phyloP scores from a whole-genome alignment of 2,113 vertebrate genomes.

The Megaceryle maxima region DNA sequence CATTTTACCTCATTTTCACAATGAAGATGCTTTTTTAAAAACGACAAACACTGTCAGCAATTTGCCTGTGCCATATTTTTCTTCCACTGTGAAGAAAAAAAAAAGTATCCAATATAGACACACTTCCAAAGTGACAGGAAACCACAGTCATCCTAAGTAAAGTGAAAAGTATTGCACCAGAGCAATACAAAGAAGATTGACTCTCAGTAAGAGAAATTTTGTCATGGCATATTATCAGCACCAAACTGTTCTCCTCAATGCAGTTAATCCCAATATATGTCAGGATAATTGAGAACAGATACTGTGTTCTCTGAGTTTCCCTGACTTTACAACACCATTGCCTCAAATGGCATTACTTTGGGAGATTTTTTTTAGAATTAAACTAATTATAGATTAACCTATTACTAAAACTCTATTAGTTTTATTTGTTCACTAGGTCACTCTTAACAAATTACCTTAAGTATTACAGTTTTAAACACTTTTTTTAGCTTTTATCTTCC shows the following conservation, averaged over 20 bases:
- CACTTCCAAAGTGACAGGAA: not conserved
- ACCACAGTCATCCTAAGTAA: not conserved
- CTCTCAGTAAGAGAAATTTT: not conserved
- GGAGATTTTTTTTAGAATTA: not conserved
- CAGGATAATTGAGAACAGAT: not conserved
- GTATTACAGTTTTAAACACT: not conserved
- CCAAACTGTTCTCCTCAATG: not conserved
- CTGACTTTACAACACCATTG: not conserved
- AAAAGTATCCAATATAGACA: not conserved
- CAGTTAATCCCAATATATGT: not conserved
- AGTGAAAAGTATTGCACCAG: not conserved
- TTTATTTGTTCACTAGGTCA: not conserved
- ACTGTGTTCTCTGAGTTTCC: not conserved
- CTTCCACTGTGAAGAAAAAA: not conserved
- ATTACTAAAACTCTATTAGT: not conserved
- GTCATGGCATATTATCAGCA: not conserved
- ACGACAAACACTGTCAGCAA: not conserved
- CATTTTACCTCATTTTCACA: not conserved
- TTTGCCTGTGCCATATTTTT: not conserved
- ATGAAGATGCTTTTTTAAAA: not conserved
- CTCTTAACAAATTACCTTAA: not conserved
- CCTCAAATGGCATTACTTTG: not conserved
- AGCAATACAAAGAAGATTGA: rapidly evolving
- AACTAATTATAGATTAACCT: not conserved
- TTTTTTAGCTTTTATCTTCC: not conserved